phyloP scores from a whole-genome alignment of 64 coral and sea anemone genomes.

The Porites australiensis region DNA sequence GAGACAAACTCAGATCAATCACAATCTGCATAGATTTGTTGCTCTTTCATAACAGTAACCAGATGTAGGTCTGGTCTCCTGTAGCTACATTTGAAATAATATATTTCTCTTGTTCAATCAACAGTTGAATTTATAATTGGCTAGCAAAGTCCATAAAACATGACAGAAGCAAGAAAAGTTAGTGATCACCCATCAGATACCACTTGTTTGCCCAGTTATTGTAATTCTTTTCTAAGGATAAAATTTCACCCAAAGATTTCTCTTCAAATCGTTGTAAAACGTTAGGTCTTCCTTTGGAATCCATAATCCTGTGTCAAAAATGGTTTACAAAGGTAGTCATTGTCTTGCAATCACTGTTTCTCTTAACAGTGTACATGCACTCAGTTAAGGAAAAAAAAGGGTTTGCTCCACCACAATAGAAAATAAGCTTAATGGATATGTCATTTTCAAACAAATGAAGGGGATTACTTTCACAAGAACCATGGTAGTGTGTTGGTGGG shows the following conservation, averaged over 20 bases:
- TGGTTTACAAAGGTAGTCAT: neutral
- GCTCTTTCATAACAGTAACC: neutral
- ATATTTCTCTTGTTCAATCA: neutral
- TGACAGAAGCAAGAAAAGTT: neutral
- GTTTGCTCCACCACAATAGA: neutral
- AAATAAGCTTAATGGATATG: neutral
- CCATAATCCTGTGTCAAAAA: conserved; percentile 12
- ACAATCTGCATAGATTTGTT: too few species aligned
- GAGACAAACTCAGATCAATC: too few species aligned
- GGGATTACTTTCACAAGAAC: conserved; percentile 24
- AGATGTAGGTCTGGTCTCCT: conserved; percentile 4
- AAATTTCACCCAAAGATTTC: conserved; percentile 5
- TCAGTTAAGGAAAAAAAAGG: neutral
- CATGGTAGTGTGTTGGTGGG: neutral
- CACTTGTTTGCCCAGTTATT: neutral
- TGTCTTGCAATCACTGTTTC: conserved; percentile 9
- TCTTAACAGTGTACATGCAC: too few species aligned
- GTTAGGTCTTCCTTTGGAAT: neutral
- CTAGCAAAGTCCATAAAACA: neutral
- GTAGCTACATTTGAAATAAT: conserved; percentile 6
- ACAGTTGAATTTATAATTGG: conserved; percentile 16
- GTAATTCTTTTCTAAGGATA: conserved; percentile 26
- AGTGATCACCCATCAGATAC: too few species aligned
- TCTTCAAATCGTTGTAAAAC: neutral
- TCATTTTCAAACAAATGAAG: conserved; percentile 18